phyloP scores from a whole-genome alignment of 2,797 vertebrate species.

The Geotrypetes seraphini region DNA sequence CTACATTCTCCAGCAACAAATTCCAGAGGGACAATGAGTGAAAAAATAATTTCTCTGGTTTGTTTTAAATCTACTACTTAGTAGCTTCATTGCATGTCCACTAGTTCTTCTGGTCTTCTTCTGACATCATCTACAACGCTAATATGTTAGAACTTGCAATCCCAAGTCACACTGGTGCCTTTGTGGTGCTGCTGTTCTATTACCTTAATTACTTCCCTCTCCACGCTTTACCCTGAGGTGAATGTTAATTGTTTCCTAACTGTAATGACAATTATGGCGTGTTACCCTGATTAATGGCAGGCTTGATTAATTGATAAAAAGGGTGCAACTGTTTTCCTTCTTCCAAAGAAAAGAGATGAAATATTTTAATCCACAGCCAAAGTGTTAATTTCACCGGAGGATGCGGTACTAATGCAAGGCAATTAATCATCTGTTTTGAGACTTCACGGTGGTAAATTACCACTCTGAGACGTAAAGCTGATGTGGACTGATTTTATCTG shows the following conservation, averaged over 20 bases:
- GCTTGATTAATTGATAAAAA: slow-evolving; percentile 41
- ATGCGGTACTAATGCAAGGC: slow-evolving; percentile 17
- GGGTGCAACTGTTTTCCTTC: slow-evolving; percentile 18
- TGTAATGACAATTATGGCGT: slow-evolving; percentile 46
- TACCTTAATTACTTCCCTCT: slow-evolving; percentile 41
- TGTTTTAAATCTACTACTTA: too few relatives aligned
- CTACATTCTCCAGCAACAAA: too few relatives aligned
- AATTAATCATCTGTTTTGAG: slow-evolving; percentile 27
- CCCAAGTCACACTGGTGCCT: slow-evolving; percentile 26
- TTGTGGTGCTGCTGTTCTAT: slow-evolving; percentile 25
- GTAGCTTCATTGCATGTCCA: too few relatives aligned
- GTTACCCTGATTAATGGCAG: slow-evolving; percentile 41
- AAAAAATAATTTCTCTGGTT: too few relatives aligned
- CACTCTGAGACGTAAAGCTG: background rate
- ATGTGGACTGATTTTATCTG: too few relatives aligned
- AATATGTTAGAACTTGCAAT: too few relatives aligned
- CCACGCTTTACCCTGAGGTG: slow-evolving; percentile 40
- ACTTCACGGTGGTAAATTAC: slow-evolving; percentile 7
- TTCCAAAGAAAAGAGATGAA: slow-evolving; percentile 15
- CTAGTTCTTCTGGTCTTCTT: too few relatives aligned
- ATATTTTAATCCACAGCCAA: background rate
- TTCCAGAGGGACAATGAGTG: too few relatives aligned
- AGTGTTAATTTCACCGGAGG: slow-evolving; percentile 20
- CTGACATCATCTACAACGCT: too few relatives aligned
- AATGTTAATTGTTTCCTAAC: slow-evolving; percentile 55